Conservation (phyloP, 2,113 vertebrate species). For the Pelodiscus sinensis region DNA sequence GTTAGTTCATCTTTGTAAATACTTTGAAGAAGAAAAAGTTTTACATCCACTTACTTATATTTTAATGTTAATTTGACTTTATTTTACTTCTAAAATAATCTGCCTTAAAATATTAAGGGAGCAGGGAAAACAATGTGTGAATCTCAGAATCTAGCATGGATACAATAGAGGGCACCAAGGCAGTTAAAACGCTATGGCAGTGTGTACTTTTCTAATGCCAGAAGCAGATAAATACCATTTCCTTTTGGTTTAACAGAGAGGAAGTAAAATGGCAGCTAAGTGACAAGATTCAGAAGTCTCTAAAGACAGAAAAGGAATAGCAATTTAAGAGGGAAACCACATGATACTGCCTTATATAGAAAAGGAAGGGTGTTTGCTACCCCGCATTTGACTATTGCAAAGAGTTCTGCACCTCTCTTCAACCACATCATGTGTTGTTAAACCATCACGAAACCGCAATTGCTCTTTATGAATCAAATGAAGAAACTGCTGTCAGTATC, state of each 20-base stretch:
- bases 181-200: background rate
- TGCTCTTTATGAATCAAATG: background rate
- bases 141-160: background rate
- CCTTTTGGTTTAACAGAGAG: background rate
- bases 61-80: conserved; percentile 48
- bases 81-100: conserved; percentile 45
- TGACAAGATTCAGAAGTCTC: background rate
- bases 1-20: conserved; percentile 61
- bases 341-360: background rate
- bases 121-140: background rate
- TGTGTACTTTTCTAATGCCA: conserved; percentile 8
- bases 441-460: background rate
- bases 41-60: conserved; percentile 62
- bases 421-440: background rate
- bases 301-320: background rate
- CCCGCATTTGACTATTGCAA: background rate
- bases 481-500: accelerated
- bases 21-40: conserved; percentile 67
- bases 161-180: background rate
- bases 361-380: background rate
- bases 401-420: background rate
- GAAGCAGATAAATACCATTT: background rate
- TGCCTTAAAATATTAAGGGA: conserved; percentile 29
- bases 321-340: background rate
- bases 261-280: conserved; percentile 26